Conservation (phyloP, 2,113 vertebrate species). For the Mesembrinibis cayennensis region DNA sequence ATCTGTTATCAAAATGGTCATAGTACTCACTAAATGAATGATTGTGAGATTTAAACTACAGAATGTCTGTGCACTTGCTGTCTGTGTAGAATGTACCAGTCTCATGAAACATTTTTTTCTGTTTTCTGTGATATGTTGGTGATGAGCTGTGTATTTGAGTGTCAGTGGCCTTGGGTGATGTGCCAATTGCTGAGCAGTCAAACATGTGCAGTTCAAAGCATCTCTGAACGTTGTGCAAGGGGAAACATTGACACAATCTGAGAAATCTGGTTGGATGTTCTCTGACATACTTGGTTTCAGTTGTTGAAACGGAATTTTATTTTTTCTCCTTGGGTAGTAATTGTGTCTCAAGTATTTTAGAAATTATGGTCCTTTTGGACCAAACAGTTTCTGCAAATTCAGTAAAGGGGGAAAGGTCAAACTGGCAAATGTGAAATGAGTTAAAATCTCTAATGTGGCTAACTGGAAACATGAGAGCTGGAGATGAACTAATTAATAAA, state of each 20-base stretch:
- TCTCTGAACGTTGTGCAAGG: neutral
- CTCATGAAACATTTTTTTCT: neutral
- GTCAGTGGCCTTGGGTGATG: neutral
- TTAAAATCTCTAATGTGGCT: neutral
- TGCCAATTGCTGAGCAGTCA: neutral
- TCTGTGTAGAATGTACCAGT: neutral
- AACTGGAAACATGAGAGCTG: neutral
- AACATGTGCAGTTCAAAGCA: neutral
- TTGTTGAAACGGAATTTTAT: neutral
- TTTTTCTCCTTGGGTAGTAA: neutral
- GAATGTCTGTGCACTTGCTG: neutral
- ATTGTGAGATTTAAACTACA: neutral
- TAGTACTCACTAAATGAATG: neutral
- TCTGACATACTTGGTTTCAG: conserved; percentile 1
- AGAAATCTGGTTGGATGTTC: neutral
- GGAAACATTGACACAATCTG: neutral
- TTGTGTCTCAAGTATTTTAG: neutral
- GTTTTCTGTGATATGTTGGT: neutral
- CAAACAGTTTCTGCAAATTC: neutral
- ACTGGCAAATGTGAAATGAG: neutral
- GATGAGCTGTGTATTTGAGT: neutral
- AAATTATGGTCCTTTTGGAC: neutral
- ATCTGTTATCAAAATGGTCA: neutral
- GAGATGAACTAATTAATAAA: neutral
- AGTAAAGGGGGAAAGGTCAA: neutral